These are phyloP conservation scores for Litocranius walleri DNA, from an alignment of 2,113 vertebrate species.

Conservation along the genomic window DNA sequence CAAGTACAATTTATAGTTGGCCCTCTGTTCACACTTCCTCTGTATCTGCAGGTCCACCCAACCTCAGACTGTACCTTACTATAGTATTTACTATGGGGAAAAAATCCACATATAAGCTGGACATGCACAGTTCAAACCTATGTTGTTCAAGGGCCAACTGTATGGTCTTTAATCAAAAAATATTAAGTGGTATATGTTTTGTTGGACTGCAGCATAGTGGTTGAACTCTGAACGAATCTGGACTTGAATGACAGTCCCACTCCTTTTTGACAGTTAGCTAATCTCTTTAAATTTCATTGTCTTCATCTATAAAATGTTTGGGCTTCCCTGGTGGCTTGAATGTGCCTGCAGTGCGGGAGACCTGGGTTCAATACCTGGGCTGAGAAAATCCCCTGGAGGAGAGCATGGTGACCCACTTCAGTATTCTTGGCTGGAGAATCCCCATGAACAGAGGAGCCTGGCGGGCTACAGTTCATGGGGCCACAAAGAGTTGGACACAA, in stretches of 20 bases:
- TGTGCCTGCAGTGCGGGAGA: not conserved
- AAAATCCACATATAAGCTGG: not conserved
- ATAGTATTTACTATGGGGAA: not conserved
- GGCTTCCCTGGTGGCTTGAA: not conserved
- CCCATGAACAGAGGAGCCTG: not conserved
- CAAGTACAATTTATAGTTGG: not conserved
- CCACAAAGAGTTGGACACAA: not conserved
- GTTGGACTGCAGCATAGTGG: not conserved
- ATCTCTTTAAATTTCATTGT: constrained; percentile 7
- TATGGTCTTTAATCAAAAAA: not conserved
- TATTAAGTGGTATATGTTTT: not conserved
- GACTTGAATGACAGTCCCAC: not conserved
- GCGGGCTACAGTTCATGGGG: not conserved
- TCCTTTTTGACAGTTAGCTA: not conserved
- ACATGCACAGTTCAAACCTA: not conserved
- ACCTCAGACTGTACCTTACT: not conserved
- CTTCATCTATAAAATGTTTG: not conserved
- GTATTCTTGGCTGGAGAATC: not conserved
- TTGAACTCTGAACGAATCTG: not conserved
- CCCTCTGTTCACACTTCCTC: not conserved
- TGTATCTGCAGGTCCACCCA: not conserved
- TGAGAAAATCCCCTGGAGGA: not conserved
- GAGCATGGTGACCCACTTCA: not conserved
- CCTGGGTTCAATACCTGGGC: not conserved
- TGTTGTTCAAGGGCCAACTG: not conserved